phyloP scores from a whole-genome alignment of 2,888 invertebrate genomes.

The Orthosia incerta region DNA sequence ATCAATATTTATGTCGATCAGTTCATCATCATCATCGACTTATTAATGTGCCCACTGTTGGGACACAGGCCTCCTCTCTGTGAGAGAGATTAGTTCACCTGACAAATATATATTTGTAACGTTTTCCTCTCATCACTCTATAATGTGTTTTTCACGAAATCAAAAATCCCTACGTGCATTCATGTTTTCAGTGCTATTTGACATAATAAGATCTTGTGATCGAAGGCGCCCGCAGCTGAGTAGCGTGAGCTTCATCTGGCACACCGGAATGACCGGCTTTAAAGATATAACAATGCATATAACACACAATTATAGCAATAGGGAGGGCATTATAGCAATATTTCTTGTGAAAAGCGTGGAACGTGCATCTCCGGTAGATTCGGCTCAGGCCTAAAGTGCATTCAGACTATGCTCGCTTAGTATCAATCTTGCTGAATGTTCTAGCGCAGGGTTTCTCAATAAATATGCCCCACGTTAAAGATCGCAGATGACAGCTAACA shows the following conservation, averaged over 20 bases:
- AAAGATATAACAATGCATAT: background rate
- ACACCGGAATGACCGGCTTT: background rate
- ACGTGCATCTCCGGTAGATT: background rate
- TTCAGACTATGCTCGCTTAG: background rate
- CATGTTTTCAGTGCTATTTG: background rate
- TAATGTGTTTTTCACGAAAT: background rate
- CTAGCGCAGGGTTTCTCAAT: constrained; percentile 3
- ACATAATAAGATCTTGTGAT: background rate
- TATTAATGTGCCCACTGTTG: too few species aligned
- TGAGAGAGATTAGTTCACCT: too few species aligned
- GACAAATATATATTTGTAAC: background rate
- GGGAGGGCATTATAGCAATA: background rate
- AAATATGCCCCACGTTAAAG: background rate
- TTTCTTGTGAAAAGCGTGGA: background rate
- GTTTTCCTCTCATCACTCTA: background rate
- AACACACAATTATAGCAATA: background rate
- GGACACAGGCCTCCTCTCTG: too few species aligned
- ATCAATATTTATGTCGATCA: background rate
- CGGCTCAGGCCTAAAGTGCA: background rate
- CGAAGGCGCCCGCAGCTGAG: background rate
- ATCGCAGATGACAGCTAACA: background rate
- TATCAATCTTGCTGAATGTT: background rate
- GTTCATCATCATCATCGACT: background rate
- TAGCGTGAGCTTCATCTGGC: background rate
- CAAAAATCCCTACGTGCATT: background rate